Base-by-base conservation (phyloP, 2,888 invertebrate species). In the Pimpla rufipes region DNA sequence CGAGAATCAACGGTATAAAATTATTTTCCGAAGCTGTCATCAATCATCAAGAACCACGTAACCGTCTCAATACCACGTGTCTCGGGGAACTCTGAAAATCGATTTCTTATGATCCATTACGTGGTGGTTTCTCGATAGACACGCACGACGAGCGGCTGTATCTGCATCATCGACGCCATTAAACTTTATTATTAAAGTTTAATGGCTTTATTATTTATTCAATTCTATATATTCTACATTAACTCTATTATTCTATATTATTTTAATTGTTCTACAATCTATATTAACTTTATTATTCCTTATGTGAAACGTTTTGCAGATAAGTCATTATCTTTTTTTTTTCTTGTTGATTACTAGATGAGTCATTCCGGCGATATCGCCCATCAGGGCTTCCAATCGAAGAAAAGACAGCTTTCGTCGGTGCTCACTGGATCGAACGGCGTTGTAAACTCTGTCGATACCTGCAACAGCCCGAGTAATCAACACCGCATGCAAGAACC, bases 271-370 rank as follows among this genome's bases (percentile, higher is more conserved):
- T n/a, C n/a, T n/a, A n/a, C n/a, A n/a, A n/a, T n/a, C n/a, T n/a
- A n/a, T n/a, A n/a, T n/a, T n/a, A n/a, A 3, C n/a, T 45, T 45
- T n/a, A 13, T n/a, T 45, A 45, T 45, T 45, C 13, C 13, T 13
- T 13, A 4, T 45, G 5, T 29, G 29, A 3, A 29, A 29, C 11
- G 23, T 1, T 11, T 23, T 11, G 11, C 5, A 35, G 29, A 8
- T 16, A 37, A 35, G 57, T 57, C 29, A 13, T 37, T 37, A 13
- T 4, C 1, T 23, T 23, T 16, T 45, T 66, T 45, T 66, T 40
- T 29, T 3, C 29, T n/a, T n/a, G n/a, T n/a, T n/a, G n/a, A 37
- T 70, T 13, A 2, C 13, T n/a, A 81, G 81, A 71, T 18, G 8
- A n/a, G 40, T 40, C 16, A 57, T 45, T 35, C 5, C 55, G 68